Conservation (phyloP, 2,797 vertebrate genomes). For the Pseudomugil tenellus region DNA sequence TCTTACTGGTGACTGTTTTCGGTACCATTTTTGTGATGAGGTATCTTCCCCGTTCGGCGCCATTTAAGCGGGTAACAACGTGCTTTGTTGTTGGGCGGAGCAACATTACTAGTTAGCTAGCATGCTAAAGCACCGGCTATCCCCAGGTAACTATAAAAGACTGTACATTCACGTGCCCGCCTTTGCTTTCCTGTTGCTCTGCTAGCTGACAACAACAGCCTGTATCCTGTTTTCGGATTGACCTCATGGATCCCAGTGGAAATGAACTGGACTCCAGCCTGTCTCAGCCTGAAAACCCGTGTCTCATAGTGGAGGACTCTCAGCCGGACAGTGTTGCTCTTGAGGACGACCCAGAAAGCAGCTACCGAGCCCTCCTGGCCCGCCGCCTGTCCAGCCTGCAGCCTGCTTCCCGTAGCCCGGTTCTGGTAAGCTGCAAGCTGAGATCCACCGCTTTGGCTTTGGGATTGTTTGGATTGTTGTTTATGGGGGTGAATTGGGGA, state of each 20-base stretch:
- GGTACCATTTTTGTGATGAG: fast-evolving
- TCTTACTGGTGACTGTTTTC: fast-evolving
- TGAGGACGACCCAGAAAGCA: conserved; percentile 86
- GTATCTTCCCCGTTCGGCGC: background rate
- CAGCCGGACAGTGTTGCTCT: conserved; percentile 87
- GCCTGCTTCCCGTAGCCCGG: conserved; percentile 85
- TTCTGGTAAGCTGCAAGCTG: conserved; percentile 80
- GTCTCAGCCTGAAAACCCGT: conserved; percentile 87
- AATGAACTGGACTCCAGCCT: conserved; percentile 89
- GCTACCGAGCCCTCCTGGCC: conserved; percentile 84
- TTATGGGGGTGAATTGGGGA: background rate
- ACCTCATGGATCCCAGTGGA: conserved; percentile 86
- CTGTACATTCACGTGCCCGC: background rate
- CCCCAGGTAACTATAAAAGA: background rate
- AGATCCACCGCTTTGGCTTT: too few species aligned
- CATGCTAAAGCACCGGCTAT: conserved; percentile 25
- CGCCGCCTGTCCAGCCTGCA: conserved; percentile 85
- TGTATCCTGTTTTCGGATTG: conserved; percentile 18
- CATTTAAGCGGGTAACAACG: background rate
- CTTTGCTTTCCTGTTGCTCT: background rate
- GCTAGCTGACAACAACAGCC: conserved; percentile 35
- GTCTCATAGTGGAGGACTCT: conserved; percentile 93
- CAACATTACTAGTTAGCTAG: conserved; percentile 30
- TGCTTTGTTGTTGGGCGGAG: conserved; percentile 43
- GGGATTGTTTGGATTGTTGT: background rate